phyloP scores from a whole-genome alignment of 2,797 vertebrate genomes.

The Euphonia xanthogaster region DNA sequence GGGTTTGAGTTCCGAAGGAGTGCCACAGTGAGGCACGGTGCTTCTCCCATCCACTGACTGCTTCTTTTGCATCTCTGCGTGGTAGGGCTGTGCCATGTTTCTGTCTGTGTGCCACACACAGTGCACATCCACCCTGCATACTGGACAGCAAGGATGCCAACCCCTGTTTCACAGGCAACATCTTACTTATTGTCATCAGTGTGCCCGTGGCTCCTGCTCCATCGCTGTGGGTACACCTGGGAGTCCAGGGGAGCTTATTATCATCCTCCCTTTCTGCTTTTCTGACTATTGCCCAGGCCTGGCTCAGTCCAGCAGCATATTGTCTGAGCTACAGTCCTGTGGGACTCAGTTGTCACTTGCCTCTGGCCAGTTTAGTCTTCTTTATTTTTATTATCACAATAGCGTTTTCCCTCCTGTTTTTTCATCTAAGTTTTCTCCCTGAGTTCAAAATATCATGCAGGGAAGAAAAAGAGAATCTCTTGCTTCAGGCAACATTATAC shows the following conservation, averaged over 20 bases:
- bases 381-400: background rate
- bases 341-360: background rate
- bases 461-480: background rate
- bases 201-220: background rate
- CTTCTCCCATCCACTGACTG: background rate
- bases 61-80: background rate
- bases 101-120: too few relatives aligned
- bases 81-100: rapidly evolving
- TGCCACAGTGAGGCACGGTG: background rate
- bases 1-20: background rate
- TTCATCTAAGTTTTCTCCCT: background rate
- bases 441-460: background rate
- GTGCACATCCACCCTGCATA: background rate
- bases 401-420: background rate
- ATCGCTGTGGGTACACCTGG: rapidly evolving
- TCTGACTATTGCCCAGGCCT: background rate
- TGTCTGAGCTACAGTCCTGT: background rate
- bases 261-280: background rate
- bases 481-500: background rate
- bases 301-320: background rate
- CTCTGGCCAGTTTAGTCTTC: background rate
- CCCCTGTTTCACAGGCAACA: background rate
- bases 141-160: background rate
- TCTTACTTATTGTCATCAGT: background rate
- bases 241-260: background rate